Conservation (phyloP, 1,140 invertebrate species). For the Centruroides vittatus region DNA sequence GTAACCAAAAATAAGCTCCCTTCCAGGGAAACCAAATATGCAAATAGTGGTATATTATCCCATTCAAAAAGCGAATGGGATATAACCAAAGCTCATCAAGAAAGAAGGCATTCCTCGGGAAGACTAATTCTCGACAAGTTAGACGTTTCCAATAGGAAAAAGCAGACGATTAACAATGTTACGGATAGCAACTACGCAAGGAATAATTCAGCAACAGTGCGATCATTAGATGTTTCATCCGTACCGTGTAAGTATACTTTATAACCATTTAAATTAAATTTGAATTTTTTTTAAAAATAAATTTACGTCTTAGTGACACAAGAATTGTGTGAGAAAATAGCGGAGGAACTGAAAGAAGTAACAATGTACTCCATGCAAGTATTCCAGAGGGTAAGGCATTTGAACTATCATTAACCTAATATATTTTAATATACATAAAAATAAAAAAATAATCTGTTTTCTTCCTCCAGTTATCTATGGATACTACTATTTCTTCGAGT, state of each 20-base stretch:
- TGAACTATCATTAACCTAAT: neutral
- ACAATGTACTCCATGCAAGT: slow-evolving; percentile 21
- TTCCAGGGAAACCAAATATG: no score
- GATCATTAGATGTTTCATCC: neutral
- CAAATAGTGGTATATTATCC: no score
- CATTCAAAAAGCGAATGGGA: slow-evolving; percentile 38
- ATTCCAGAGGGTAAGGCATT: slow-evolving; percentile 18
- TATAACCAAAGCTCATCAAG: neutral
- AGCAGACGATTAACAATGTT: no score
- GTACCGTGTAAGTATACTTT: slow-evolving; percentile 16
- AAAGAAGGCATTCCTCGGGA: no score
- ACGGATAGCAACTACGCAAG: no score
- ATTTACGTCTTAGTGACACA: slow-evolving; percentile 11
- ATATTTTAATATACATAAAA: neutral
- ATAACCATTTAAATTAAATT: neutral
- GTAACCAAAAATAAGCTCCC: no score
- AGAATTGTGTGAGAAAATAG: slow-evolving; percentile 20
- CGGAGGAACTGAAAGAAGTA: slow-evolving; percentile 18
- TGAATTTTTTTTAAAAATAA: neutral
- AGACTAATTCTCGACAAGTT: no score
- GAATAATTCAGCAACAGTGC: no score
- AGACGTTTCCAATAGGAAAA: no score
- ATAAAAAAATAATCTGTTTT: neutral
- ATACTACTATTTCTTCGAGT: slow-evolving; percentile 15
- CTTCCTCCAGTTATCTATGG: slow-evolving; percentile 6